Evolutionary conservation across 2,888 invertebrate genomes (phyloP), one percentile per base, ranked within the genome.

Genomic region (Polyploca ridens): DNA sequence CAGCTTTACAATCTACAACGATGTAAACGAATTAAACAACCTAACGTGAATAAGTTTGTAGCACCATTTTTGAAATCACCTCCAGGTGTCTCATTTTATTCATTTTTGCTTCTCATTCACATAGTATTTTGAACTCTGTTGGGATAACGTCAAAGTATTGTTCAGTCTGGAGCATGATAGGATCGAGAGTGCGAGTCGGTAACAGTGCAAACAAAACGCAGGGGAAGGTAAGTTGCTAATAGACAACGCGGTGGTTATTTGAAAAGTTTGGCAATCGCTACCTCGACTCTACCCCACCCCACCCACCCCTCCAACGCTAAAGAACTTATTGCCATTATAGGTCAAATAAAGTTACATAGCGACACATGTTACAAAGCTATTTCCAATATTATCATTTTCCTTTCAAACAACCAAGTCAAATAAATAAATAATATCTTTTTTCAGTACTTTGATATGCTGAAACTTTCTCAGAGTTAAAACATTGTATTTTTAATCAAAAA

Each of bases 201-300:
- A 67, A 66, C 66, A 62, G 38, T 46, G 70, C 67, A 66, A 70
- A 49, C 49, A 16, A 49, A 49, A 49, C 16, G 16, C 49, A 49
- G 16, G 54, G 16, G 35, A 35, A 8, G 27, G 58, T 19, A 27
- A n/a, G n/a, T n/a, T n/a, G n/a, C n/a, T n/a, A n/a, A 60, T 64
- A 83, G 83, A 84, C 81, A 83, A 82, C 74, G 81, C 77, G 41
- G 75, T 70, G 69, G 78, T 85, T 87, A 84, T 85, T 80, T 77
- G 78, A 78, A 82, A 87, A 87, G 77, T 82, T 84, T 74, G 68
- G 71, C 82, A 77, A 82, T 83, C 75, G 71, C 16, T 16, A 16
- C 60, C 16, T 14, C 38, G 33, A 49, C 41, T 49, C 49, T 5
- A 16, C 49, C 16, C 54, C 16, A 19, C 54, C n/a, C 54, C 35